Conservation (phyloP, 2,797 vertebrate species). For the Xenops minutus region DNA sequence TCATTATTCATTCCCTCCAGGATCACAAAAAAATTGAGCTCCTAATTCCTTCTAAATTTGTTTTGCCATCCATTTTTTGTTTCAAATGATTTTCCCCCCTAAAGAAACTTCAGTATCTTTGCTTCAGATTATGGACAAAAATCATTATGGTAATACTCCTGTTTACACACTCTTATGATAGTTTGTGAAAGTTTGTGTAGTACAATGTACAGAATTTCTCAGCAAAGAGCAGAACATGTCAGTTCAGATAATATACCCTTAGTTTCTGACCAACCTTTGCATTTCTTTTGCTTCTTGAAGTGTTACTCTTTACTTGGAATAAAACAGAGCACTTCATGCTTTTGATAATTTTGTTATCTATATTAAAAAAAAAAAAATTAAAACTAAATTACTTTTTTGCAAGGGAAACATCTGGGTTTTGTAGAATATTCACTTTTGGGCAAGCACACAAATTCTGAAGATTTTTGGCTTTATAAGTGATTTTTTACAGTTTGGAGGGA, state of each 20-base stretch:
- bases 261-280: not conserved
- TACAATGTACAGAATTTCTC: not conserved
- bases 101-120: not conserved
- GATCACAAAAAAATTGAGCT: not conserved
- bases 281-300: not conserved
- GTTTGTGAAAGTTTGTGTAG: not conserved
- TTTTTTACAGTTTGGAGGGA: not conserved
- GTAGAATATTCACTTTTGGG: not conserved
- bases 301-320: not conserved
- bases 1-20: not conserved
- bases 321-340: rapidly evolving
- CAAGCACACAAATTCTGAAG: not conserved
- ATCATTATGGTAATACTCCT: not conserved
- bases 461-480: not conserved
- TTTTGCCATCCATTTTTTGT: not conserved
- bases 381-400: not conserved
- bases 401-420: not conserved
- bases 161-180: not conserved
- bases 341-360: not conserved
- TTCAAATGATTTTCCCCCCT: not conserved
- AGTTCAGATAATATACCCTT: not conserved
- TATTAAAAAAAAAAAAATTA: not conserved
- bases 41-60: not conserved
- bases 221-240: not conserved
- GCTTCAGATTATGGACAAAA: not conserved